phyloP scores from a whole-genome alignment of 2,888 invertebrate genomes.

The Lysandra coridon region DNA sequence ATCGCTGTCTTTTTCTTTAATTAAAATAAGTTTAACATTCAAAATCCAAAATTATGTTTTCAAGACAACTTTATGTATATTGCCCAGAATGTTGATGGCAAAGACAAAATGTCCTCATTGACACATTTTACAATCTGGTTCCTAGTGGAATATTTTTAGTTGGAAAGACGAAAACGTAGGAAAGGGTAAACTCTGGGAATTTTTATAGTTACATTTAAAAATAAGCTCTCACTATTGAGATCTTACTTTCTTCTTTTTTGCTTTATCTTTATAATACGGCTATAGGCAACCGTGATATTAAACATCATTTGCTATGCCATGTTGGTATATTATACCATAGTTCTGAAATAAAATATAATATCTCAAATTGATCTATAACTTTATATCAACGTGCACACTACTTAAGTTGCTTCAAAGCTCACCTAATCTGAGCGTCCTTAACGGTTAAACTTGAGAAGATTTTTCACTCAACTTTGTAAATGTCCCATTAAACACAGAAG shows the following conservation, averaged over 20 bases:
- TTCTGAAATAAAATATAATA: too few species aligned
- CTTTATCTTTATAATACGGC: too few species aligned
- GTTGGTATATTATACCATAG: too few species aligned
- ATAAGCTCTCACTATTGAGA: neutral
- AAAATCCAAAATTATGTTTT: neutral
- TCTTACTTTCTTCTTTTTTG: too few species aligned
- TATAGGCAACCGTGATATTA: too few species aligned
- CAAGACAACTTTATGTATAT: neutral
- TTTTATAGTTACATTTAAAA: neutral
- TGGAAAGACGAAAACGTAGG: neutral
- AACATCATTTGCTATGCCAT: too few species aligned
- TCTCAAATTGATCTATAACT: neutral
- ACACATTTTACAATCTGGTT: neutral
- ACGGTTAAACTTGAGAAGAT: slow-evolving; percentile 44
- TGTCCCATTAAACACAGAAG: slow-evolving; percentile 45
- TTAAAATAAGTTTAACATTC: neutral
- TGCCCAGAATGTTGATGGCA: neutral
- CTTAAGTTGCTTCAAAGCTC: slow-evolving; percentile 29
- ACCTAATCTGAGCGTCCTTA: slow-evolving; percentile 40
- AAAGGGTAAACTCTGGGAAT: neutral
- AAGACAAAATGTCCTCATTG: neutral
- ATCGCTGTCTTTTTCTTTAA: neutral
- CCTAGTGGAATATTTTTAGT: neutral
- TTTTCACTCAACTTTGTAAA: slow-evolving; percentile 45
- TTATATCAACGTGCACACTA: slow-evolving; percentile 18